phyloP scores from a whole-genome alignment of 2,888 invertebrate genomes.

The Amiota communis region DNA sequence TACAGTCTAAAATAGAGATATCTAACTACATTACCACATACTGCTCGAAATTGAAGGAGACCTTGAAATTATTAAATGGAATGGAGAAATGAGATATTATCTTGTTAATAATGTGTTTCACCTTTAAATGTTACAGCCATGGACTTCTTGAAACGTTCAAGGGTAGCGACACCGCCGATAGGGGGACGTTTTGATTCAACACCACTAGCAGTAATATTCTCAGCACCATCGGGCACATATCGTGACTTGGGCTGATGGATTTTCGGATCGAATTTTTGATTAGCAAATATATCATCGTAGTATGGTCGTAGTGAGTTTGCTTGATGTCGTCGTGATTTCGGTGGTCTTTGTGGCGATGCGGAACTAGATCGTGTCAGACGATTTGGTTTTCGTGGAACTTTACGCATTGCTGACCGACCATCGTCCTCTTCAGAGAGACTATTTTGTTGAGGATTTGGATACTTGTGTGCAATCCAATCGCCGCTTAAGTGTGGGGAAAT shows the following conservation, averaged over 20 bases:
- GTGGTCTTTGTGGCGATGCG: conserved; percentile 75
- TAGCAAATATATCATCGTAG: conserved; percentile 76
- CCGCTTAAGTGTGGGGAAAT: conserved; percentile 86
- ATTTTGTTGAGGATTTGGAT: conserved; percentile 73
- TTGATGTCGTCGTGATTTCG: conserved; percentile 59
- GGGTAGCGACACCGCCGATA: conserved; percentile 35
- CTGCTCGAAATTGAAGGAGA: conserved; percentile 7
- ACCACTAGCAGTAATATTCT: conserved; percentile 75
- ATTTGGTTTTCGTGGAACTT: conserved; percentile 74
- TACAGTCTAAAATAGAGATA: conserved; percentile 12
- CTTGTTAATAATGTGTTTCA: conserved; percentile 40
- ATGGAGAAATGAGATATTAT: not conserved
- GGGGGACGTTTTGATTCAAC: conserved; percentile 53
- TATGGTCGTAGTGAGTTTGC: conserved; percentile 70
- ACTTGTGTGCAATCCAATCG: conserved; percentile 86
- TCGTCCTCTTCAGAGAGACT: conserved; percentile 70
- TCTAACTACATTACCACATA: not conserved
- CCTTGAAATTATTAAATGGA: not conserved
- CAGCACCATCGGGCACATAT: conserved; percentile 78
- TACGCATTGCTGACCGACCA: conserved; percentile 67
- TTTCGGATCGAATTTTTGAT: conserved; percentile 82
- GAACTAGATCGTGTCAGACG: conserved; percentile 75
- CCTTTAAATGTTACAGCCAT: conserved; percentile 71
- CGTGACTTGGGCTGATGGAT: conserved; percentile 84
- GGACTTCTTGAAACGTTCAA: conserved; percentile 56